phyloP scores from a whole-genome alignment of 2,888 invertebrate species.

The Polylopha cassiicola region DNA sequence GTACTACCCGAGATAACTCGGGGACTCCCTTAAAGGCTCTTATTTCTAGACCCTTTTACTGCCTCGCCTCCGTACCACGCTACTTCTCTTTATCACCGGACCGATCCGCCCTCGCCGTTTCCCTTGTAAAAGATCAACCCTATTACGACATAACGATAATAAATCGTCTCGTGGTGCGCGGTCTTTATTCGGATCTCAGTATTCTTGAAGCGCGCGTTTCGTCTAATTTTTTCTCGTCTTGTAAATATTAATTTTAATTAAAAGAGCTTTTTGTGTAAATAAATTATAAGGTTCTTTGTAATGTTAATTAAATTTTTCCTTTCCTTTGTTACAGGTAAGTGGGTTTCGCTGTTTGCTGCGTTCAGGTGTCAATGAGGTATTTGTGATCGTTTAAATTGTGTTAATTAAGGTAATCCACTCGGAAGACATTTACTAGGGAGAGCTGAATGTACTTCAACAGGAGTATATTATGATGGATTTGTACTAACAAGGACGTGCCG shows the following conservation, averaged over 20 bases:
- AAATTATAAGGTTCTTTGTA: constrained; percentile 66
- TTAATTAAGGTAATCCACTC: too few relatives aligned
- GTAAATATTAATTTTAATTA: constrained; percentile 75
- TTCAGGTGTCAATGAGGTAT: constrained; percentile 15
- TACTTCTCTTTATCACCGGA: constrained; percentile 22
- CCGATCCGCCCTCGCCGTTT: neutral
- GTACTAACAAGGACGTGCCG: too few relatives aligned
- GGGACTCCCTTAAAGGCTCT: constrained; percentile 70
- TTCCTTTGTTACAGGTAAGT: constrained; percentile 68
- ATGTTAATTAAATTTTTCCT: constrained; percentile 68
- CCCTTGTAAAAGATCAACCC: too few relatives aligned
- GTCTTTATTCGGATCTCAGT: constrained; percentile 31
- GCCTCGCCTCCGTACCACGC: constrained; percentile 29
- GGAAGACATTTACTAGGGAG: too few relatives aligned
- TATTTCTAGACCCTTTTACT: constrained; percentile 49
- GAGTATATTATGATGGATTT: too few relatives aligned
- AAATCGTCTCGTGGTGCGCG: constrained; percentile 24
- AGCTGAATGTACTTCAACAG: too few relatives aligned
- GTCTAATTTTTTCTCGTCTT: constrained; percentile 46
- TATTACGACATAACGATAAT: neutral
- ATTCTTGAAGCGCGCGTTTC: constrained; percentile 15
- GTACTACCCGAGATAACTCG: constrained; percentile 67
- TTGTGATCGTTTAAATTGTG: neutral
- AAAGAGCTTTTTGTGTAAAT: constrained; percentile 67
- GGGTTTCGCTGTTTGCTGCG: constrained; percentile 54